Evolutionary conservation across 1,140 invertebrate species (phyloP).

Genomic region (Neomicropteryx cornuta): DNA sequence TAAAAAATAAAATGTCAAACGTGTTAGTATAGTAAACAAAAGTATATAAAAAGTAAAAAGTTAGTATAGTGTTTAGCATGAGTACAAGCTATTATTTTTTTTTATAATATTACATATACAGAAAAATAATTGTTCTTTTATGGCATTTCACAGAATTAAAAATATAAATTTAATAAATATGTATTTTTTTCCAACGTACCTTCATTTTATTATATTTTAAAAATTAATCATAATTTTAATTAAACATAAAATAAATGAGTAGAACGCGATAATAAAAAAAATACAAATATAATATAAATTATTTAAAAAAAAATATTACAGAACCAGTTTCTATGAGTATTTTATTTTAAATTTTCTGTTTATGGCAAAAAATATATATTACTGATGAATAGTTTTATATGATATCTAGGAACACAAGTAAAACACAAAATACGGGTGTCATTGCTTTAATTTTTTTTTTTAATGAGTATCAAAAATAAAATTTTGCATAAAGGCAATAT

Average conservation of each 20-base stretch:
- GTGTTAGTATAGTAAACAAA: background rate
- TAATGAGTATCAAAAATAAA: no score
- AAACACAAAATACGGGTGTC: no score
- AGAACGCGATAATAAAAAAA: background rate
- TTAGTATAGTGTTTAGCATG: background rate
- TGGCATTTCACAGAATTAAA: no score
- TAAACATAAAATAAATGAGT: background rate
- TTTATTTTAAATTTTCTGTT: no score
- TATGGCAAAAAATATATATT: no score
- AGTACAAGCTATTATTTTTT: background rate
- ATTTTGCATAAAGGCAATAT: no score
- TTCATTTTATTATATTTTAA: no score
- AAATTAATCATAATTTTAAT: background rate
- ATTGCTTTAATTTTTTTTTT: no score
- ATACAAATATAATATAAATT: background rate
- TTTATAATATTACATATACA: conserved; percentile 1
- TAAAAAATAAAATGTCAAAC: no score
- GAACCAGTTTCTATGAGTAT: no score
- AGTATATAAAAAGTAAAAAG: background rate
- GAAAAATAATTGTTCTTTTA: conserved; percentile 4
- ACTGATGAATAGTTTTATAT: no score
- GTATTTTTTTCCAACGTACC: background rate
- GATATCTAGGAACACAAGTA: no score
- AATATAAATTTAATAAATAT: conserved; percentile 1
- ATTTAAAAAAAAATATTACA: conserved; percentile 2